These are phyloP conservation scores for Quadroppia sp. DNA, from an alignment of 2,888 invertebrate species.

Conservation along the genomic window DNA sequence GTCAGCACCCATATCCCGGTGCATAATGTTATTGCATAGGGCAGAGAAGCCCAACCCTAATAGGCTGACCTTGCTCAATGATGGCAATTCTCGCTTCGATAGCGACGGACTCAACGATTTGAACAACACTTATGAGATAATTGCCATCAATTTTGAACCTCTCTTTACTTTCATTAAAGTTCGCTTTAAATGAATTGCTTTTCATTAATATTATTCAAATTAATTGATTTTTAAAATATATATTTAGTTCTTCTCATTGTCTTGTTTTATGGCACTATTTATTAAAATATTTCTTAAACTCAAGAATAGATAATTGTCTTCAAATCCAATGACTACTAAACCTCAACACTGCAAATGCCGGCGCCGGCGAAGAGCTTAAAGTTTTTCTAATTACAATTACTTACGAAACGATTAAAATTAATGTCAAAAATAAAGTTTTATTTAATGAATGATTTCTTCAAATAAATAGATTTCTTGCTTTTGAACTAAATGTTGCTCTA, in stretches of 20 bases:
- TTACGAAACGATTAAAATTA: no score
- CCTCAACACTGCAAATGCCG: no score
- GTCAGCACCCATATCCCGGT: constrained; percentile 20
- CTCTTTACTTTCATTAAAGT: constrained; percentile 40
- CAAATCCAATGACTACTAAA: no score
- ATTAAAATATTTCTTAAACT: no score
- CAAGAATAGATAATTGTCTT: no score
- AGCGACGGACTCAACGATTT: constrained; percentile 39
- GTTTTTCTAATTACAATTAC: no score
- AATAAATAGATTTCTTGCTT: not conserved
- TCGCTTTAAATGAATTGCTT: not conserved
- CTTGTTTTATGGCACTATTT: no score
- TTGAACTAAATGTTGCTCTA: no score
- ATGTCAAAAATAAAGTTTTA: constrained; percentile 3
- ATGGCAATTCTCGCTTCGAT: not conserved
- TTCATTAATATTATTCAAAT: constrained; percentile 23
- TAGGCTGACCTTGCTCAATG: not conserved
- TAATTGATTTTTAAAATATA: not conserved
- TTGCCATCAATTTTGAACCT: constrained; percentile 33
- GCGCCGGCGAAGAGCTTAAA: no score
- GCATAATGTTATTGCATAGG: constrained; percentile 24
- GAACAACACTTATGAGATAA: constrained; percentile 24
- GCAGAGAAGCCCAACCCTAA: constrained; percentile 4
- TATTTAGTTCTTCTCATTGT: no score
- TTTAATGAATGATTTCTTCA: not conserved